These are phyloP conservation scores for Philopotamus ludificatus DNA, from an alignment of 1,140 invertebrate genomes.

Conservation along the genomic window DNA sequence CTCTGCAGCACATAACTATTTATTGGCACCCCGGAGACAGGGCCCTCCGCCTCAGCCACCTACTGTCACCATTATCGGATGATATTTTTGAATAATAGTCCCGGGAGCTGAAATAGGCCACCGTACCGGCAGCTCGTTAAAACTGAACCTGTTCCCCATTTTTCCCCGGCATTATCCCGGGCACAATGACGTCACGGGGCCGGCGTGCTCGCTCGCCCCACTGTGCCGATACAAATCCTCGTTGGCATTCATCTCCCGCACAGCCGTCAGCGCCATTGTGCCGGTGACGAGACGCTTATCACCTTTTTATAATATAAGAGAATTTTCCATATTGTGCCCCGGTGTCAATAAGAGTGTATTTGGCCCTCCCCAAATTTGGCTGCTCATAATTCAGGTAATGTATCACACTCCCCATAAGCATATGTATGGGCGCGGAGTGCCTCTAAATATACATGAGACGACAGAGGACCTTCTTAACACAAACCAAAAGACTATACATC, in stretches of 20 bases:
- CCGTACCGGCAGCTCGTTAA: too few species aligned
- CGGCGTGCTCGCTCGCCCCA: not conserved
- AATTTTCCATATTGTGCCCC: slow-evolving; percentile 36
- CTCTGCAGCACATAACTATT: too few species aligned
- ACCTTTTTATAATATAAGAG: slow-evolving; percentile 35
- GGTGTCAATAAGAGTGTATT: slow-evolving; percentile 20
- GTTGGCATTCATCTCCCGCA: slow-evolving; percentile 28
- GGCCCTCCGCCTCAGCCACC: too few species aligned
- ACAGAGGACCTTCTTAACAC: too few species aligned
- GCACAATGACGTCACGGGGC: slow-evolving; percentile 1
- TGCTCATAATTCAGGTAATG: slow-evolving; percentile 31
- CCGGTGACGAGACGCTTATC: slow-evolving; percentile 36
- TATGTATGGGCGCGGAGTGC: not conserved
- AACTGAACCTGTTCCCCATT: too few species aligned
- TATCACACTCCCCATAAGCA: slow-evolving; percentile 1
- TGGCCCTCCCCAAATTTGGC: slow-evolving; percentile 7
- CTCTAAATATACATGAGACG: too few species aligned
- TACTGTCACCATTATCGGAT: too few species aligned
- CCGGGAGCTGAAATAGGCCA: too few species aligned
- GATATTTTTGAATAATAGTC: too few species aligned
- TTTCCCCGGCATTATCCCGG: not conserved
- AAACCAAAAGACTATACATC: too few species aligned
- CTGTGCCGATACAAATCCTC: slow-evolving; percentile 28
- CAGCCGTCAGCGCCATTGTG: slow-evolving; percentile 29
- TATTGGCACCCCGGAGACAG: too few species aligned